Base-by-base conservation (phyloP, 2,113 vertebrate genomes). In the Laterallus jamaicensis region DNA sequence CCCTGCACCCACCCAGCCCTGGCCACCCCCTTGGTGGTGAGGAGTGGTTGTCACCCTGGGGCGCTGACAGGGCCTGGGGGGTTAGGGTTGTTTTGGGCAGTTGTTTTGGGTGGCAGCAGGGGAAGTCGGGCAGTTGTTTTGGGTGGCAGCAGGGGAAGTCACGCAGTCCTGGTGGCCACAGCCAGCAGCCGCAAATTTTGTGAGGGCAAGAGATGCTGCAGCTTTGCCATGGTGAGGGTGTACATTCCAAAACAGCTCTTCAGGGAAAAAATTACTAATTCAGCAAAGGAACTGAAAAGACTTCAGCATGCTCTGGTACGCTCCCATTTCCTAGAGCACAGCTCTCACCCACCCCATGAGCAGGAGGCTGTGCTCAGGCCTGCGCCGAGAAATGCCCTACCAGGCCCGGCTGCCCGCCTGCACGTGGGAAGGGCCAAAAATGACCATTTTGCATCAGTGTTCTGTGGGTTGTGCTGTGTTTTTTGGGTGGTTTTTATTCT, bases 261-360 rank as follows among this genome's bases (percentile, higher is more conserved):
- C 44, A 37, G 79, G 58, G 24, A 12, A 75, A 88, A 62, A 88
- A 17, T 10, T 4, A 37, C 22, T 4, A 40, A 84, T 68, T 31
- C 54, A 78, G 60, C 22, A 52, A 59, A 63, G 49, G 47, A 12
- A 75, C 37, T 71, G 66, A 62, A 66, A 59, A 74, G 42, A 9
- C 39, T 74, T 69, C 14, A 1, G 40, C 68, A 62, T 0, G 0
- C 37, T 44, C 31, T 2, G 0, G 49, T 12, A 47, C 1, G 0
- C 32, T 71, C 62, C 42, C 1, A 0, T 2, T 68, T 79, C 79
- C 82, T 47, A 2, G 16, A 85, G 74, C 6, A 1, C 2, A 5
- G 70, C 2, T 49, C 21, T 69, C 4, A 2, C 66, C 49, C 0
- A 0, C 47, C 60, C 63, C 0, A 0, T 2, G 20, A 49, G 83